Percentiles rank a stretch among this genome's conserved stretches.
Conservation (phyloP, 2,888 invertebrate genomes). For the Pardosa pseudoannulata region DNA sequence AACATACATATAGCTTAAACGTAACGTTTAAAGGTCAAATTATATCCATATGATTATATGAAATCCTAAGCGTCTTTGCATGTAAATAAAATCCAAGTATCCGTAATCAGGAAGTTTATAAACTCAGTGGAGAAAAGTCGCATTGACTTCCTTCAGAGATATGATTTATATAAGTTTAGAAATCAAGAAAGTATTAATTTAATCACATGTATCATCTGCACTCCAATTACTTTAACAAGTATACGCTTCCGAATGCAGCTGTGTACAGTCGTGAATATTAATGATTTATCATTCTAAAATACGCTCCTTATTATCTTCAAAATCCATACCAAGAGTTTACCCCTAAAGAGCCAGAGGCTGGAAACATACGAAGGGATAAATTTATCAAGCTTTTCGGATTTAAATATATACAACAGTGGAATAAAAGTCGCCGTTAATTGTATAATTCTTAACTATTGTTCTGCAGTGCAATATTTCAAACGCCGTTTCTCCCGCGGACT, state of each 20-base stretch:
- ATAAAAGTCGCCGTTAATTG: background rate
- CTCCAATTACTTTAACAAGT: background rate
- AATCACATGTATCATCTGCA: background rate
- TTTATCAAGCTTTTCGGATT: conserved; percentile 4
- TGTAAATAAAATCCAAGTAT: too few species aligned
- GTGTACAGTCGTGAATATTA: background rate
- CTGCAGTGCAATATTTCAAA: background rate
- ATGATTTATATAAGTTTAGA: too few species aligned
- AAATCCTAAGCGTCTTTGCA: too few species aligned
- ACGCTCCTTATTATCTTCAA: background rate
- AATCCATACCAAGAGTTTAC: background rate
- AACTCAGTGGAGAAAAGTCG: too few species aligned
- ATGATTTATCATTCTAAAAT: background rate
- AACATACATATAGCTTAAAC: too few species aligned
- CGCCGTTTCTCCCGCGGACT: background rate
- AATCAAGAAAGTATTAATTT: background rate
- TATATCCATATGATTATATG: too few species aligned
- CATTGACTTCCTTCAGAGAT: too few species aligned
- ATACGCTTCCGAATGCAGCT: background rate
- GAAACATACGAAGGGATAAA: background rate
- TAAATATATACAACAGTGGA: background rate
- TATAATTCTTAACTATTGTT: background rate
- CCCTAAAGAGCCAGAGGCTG: background rate
- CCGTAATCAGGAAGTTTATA: too few species aligned
- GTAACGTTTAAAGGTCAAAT: too few species aligned